Evolutionary conservation across 2,797 vertebrate genomes (phyloP).

Genomic region (Manis javanica): DNA sequence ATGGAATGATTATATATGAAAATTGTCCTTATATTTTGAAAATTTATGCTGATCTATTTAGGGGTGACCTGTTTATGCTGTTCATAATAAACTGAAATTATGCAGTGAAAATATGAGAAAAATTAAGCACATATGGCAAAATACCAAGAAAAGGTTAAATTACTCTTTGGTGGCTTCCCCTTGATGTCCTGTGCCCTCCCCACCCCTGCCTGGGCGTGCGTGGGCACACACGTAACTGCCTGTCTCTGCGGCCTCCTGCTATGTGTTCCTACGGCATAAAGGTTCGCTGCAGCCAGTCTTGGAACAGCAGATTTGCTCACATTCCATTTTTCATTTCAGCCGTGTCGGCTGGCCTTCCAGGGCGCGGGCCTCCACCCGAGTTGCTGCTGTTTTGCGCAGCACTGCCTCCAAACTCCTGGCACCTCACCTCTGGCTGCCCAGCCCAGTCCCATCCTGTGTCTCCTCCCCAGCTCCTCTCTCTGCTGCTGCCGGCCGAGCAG

Average conservation of each 20-base stretch:
- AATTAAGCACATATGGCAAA: neutral
- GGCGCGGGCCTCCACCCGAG: too few species aligned
- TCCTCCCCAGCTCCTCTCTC: neutral
- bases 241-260: rapidly evolving
- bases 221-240: neutral
- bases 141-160: neutral
- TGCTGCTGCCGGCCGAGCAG: rapidly evolving
- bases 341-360: neutral
- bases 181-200: too few species aligned
- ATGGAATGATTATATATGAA: neutral
- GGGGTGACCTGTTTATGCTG: neutral
- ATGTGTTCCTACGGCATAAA: too few species aligned
- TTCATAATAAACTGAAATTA: neutral
- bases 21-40: neutral
- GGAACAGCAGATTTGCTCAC: too few species aligned
- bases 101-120: neutral
- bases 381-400: neutral
- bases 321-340: rapidly evolving
- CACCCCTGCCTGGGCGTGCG: neutral
- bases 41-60: neutral
- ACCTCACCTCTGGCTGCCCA: rapidly evolving
- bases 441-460: neutral
- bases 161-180: neutral
- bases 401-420: neutral
- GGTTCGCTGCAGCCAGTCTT: rapidly evolving